Conservation (phyloP, 2,797 vertebrate species). For the Takifugu rubripes region DNA sequence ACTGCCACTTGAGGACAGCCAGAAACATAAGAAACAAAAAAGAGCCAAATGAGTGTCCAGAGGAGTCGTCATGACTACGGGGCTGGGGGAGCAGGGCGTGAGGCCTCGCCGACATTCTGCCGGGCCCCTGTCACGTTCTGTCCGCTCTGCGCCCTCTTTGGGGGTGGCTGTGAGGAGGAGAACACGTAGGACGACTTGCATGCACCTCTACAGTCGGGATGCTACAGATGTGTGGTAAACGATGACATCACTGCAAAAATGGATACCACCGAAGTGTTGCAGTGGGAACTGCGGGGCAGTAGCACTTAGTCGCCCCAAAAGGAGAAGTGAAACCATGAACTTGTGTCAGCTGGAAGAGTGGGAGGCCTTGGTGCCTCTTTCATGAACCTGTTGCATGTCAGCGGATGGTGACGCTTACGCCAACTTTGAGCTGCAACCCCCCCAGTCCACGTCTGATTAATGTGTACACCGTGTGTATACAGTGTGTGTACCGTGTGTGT, state of each 20-base stretch:
- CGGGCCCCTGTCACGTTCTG: slow-evolving; percentile 33
- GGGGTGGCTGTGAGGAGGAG: slow-evolving; percentile 54
- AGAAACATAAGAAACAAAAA: slow-evolving; percentile 40
- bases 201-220: slow-evolving; percentile 64
- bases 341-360: too few species aligned
- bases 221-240: slow-evolving; percentile 41
- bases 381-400: too few species aligned
- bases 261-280: slow-evolving; percentile 10
- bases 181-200: slow-evolving; percentile 70
- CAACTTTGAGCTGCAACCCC: too few species aligned
- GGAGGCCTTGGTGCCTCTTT: too few species aligned
- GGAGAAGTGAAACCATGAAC: slow-evolving; percentile 10
- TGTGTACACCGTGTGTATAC: too few species aligned
- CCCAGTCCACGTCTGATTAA: too few species aligned
- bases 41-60: neutral
- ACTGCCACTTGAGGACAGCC: slow-evolving; percentile 31
- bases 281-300: slow-evolving; percentile 31
- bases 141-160: slow-evolving; percentile 41
- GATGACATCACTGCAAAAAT: slow-evolving; percentile 11
- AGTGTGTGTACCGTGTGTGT: too few species aligned
- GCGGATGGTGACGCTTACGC: too few species aligned
- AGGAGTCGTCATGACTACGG: neutral
- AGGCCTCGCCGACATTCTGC: slow-evolving; percentile 24
- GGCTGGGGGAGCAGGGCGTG: slow-evolving; percentile 16
- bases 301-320: slow-evolving; percentile 34